Evolutionary conservation across 2,888 invertebrate species (phyloP).

Genomic region (Silvanus unidentatus): DNA sequence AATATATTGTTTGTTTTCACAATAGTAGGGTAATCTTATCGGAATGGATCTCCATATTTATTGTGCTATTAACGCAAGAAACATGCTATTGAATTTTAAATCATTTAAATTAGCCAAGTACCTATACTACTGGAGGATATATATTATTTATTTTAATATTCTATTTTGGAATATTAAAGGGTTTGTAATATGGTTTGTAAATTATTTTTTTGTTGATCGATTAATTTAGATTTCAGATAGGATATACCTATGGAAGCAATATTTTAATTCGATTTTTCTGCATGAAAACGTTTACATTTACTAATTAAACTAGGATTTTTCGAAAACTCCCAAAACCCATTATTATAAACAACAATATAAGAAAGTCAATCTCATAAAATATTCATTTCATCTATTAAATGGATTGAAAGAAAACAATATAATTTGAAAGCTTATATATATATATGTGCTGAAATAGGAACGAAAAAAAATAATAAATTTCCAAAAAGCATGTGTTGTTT

Average conservation of each 20-base stretch:
- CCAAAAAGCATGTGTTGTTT: conserved; percentile 32
- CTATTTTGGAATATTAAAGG: conserved; percentile 20
- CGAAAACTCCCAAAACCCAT: no score
- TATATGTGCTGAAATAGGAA: neutral
- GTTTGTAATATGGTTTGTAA: conserved; percentile 6
- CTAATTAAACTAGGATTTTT: no score
- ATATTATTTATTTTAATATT: conserved; percentile 27
- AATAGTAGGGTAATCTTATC: conserved; percentile 40
- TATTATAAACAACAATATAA: no score
- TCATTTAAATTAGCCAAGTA: conserved; percentile 42
- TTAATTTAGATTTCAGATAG: no score
- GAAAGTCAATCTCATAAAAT: no score
- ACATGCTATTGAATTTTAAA: conserved; percentile 44
- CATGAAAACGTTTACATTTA: no score
- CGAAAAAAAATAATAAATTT: conserved; percentile 5
- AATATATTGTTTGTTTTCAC: conserved; percentile 34
- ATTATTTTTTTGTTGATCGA: neutral
- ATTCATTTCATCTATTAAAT: no score
- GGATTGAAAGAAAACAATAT: conserved; percentile 6
- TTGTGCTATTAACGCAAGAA: conserved; percentile 43
- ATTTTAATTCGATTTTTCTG: no score
- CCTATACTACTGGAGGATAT: no score
- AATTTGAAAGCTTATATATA: neutral
- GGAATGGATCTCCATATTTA: conserved; percentile 42
- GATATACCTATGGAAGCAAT: no score